These are phyloP conservation scores for Agapornis canus DNA, from an alignment of 2,797 vertebrate genomes.

Conservation along the genomic window DNA sequence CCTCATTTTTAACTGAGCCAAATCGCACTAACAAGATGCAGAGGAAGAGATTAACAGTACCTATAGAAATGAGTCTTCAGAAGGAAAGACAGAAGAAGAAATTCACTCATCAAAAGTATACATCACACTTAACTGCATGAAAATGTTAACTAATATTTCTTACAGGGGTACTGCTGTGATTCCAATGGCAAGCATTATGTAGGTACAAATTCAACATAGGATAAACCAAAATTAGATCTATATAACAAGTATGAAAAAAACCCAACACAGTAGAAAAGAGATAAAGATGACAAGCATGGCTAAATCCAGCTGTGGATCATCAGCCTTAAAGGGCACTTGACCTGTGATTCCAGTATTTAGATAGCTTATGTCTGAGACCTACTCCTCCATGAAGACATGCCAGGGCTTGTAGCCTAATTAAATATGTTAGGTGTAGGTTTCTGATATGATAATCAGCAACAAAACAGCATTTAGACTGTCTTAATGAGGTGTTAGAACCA, in stretches of 20 bases:
- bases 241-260: not conserved
- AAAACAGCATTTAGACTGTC: conserved; percentile 29
- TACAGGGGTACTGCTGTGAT: not conserved
- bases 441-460: conserved; percentile 65
- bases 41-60: not conserved
- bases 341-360: not conserved
- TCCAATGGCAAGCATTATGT: not conserved
- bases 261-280: not conserved
- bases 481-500: conserved; percentile 55
- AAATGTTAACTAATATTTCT: not conserved
- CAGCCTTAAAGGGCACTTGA: not conserved
- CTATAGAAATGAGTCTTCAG: not conserved
- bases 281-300: not conserved
- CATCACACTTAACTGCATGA: not conserved
- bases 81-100: not conserved
- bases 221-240: not conserved
- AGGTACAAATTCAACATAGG: not conserved
- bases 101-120: not conserved
- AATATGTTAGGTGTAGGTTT: conserved; percentile 6
- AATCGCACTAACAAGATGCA: not conserved
- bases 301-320: not conserved
- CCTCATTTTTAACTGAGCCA: not conserved
- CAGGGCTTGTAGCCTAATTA: conserved; percentile 32
- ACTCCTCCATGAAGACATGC: not conserved
- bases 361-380: not conserved